phyloP scores from a whole-genome alignment of 2,888 invertebrate species.

The Drosophila gaucha region DNA sequence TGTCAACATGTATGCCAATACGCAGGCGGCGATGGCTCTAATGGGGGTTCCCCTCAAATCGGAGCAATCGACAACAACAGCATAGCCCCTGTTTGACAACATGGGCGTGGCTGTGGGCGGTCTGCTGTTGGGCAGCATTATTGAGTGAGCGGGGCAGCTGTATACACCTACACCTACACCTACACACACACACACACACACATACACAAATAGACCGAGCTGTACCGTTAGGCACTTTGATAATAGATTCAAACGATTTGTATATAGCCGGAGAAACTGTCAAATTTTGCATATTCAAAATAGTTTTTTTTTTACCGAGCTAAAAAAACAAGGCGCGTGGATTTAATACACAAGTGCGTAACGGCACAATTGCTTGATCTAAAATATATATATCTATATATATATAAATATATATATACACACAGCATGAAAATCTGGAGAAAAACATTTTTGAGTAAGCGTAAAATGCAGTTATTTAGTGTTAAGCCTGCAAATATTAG shows the following conservation, averaged over 20 bases:
- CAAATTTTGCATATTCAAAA: conserved; percentile 30
- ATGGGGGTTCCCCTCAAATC: conserved; percentile 77
- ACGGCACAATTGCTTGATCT: conserved; percentile 17
- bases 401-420: neutral
- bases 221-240: conserved; percentile 29
- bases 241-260: conserved; percentile 22
- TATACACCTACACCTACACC: conserved; percentile 10
- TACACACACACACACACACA: conserved; percentile 6
- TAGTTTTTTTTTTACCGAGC: conserved; percentile 18
- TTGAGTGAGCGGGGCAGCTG: conserved; percentile 52
- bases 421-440: conserved; percentile 13
- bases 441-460: conserved; percentile 49
- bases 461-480: conserved; percentile 80
- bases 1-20: conserved; percentile 68
- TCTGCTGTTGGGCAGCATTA: conserved; percentile 51
- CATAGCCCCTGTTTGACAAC: conserved; percentile 79
- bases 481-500: conserved; percentile 79
- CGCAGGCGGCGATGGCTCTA: conserved; percentile 67
- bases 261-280: conserved; percentile 12
- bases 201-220: conserved; percentile 4
- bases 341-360: conserved; percentile 32
- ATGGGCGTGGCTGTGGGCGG: neutral
- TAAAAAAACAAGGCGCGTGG: conserved; percentile 21
- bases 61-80: conserved; percentile 76
- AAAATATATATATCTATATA: conserved; percentile 11